These are phyloP conservation scores for Borostomias antarcticus DNA, from an alignment of 2,797 vertebrate genomes.

Conservation along the genomic window DNA sequence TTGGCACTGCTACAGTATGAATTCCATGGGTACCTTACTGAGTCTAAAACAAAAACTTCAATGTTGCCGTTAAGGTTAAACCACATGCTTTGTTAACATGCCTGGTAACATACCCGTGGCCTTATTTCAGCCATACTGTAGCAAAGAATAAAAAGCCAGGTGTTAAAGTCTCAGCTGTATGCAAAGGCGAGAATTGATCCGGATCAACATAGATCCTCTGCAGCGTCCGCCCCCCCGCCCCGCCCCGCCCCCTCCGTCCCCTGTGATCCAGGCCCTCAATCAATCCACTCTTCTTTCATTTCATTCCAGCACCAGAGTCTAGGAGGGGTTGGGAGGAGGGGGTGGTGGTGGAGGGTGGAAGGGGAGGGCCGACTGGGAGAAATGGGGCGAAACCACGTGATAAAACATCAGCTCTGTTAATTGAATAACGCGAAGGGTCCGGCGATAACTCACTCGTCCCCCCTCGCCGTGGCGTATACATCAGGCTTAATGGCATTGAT, in stretches of 20 bases:
- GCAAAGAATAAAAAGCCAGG: neutral
- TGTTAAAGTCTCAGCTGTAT: neutral
- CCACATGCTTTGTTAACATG: neutral
- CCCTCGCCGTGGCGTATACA: conserved; percentile 41
- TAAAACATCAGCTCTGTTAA: conserved; percentile 25
- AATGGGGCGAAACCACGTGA: neutral
- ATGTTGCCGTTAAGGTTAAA: neutral
- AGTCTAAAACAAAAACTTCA: conserved; percentile 1
- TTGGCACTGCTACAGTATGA: neutral
- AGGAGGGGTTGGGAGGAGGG: neutral
- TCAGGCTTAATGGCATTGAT: conserved; percentile 52
- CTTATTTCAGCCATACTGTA: neutral
- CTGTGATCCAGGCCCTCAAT: conserved; percentile 7
- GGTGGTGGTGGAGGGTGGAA: too few relatives aligned
- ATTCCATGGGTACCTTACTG: neutral
- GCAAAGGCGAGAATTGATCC: conserved; percentile 9
- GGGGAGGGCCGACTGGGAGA: neutral
- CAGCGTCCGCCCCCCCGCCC: neutral
- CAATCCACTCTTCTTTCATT: conserved; percentile 14
- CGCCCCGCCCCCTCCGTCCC: neutral
- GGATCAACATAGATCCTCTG: conserved; percentile 1
- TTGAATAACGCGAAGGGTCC: conserved; percentile 28
- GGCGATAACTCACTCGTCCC: conserved; percentile 23
- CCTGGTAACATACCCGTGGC: neutral
- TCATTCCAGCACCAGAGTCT: neutral